Evolutionary conservation across 2,888 invertebrate genomes (phyloP).

Genomic region (Sycophila texana): DNA sequence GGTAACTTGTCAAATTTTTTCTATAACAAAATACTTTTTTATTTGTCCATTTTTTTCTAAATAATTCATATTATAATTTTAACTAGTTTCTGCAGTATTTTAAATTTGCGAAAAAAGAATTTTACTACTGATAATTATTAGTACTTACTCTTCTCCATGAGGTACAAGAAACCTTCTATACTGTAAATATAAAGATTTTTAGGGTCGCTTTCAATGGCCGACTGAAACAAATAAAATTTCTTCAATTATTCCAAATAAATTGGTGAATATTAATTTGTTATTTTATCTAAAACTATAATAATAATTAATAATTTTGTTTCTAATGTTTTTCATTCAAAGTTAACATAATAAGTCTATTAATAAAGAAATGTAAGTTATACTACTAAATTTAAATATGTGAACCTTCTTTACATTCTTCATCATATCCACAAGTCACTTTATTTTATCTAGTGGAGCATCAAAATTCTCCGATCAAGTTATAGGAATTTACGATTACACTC

Average conservation of each 20-base stretch:
- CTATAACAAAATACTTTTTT: conserved; percentile 16
- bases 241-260: neutral
- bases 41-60: neutral
- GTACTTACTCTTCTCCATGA: conserved; percentile 95
- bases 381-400: conserved; percentile 67
- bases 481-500: conserved; percentile 31
- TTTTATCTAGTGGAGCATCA: conserved; percentile 92
- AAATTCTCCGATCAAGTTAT: conserved; percentile 86
- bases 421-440: conserved; percentile 95
- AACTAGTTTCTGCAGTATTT: neutral
- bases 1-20: conserved; percentile 39
- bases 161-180: conserved; percentile 92
- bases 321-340: neutral
- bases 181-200: conserved; percentile 79
- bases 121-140: neutral
- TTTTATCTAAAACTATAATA: conserved; percentile 14
- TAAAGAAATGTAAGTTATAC: conserved; percentile 29
- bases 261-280: neutral
- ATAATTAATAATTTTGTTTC: conserved; percentile 19
- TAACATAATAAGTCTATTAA: conserved; percentile 22
- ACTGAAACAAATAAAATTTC: conserved; percentile 65
- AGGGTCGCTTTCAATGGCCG: conserved; percentile 73
- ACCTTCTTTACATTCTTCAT: conserved; percentile 97
- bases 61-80: neutral
- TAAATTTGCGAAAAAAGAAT: conserved; percentile 11